Base-by-base conservation (phyloP, 2,113 vertebrate genomes). In the Cyprinodon variegatus region DNA sequence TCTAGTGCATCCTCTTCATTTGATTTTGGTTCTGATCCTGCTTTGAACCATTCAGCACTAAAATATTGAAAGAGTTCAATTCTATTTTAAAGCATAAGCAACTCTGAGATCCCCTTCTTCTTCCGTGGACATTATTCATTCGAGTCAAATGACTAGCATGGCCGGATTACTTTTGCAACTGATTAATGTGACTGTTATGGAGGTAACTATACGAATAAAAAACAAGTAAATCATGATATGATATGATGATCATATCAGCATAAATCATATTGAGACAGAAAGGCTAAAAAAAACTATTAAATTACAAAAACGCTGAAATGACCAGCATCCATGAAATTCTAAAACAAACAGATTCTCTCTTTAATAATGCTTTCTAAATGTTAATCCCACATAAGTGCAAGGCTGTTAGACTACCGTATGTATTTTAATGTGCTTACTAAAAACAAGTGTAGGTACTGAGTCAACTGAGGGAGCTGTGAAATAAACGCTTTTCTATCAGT, bases 391-490 rank as follows among this genome's bases (percentile, higher is more conserved):
- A 65, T 12, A 14, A 36, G 5, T 14, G n/a, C 65, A 8, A 41
- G 29, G n/a, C 41, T 67, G 15, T 40, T 65, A 17, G 37, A 41
- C 41, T 41, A 41, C 4, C 40, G 40, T 50, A 14, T 62, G 20
- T 7, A 1, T 48, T 45, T 60, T 60, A 15, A 13, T 41, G 38
- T 65, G 10, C 12, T 60, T 38, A 41, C 41, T 40, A 39, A 72
- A 59, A 59, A 57, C 22, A 77, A 63, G 50, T 10, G 17, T 61
- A 41, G n/a, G 63, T 60, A 60, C 48, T 69, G 61, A 45, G 66
- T 40, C 7, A 14, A 62, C 48, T 15, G 59, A 61, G 1, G 9
- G 11, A 82, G 71, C 61, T 82, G 82, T 79, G 74, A 85, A 88
- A 72, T 70, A 74, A 77, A 72, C 64, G 75, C 48, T 46, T 66